These are phyloP conservation scores for Xiphophorus birchmanni DNA, from an alignment of 2,797 vertebrate species.

Conservation along the genomic window DNA sequence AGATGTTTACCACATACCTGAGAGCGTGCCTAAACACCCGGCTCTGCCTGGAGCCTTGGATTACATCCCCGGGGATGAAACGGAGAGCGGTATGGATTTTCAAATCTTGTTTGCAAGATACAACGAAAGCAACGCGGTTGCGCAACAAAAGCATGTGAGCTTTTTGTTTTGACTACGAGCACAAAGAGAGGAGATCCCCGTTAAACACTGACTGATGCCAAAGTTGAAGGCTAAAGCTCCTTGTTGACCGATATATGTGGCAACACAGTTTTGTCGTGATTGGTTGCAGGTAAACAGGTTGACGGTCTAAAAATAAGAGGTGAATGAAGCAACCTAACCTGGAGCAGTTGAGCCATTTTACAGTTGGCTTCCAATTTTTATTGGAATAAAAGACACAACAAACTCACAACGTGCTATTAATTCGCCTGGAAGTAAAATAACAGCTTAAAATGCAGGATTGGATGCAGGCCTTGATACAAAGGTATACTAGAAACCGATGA, in stretches of 20 bases:
- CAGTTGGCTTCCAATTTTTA: background rate
- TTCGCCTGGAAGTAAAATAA: constrained; percentile 1
- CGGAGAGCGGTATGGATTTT: constrained; percentile 4
- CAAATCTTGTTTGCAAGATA: constrained; percentile 17
- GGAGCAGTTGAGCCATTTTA: background rate
- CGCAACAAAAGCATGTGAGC: constrained; percentile 18
- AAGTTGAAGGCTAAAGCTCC: constrained; percentile 22
- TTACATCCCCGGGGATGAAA: constrained; percentile 25
- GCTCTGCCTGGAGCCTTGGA: constrained; percentile 8
- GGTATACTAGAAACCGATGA: background rate
- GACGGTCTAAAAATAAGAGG: background rate
- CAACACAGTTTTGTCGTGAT: background rate
- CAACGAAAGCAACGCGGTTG: constrained; percentile 19
- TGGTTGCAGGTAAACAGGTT: background rate
- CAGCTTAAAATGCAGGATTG: background rate
- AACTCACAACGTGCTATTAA: background rate
- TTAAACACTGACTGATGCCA: constrained; percentile 17
- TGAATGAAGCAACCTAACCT: constrained; percentile 4
- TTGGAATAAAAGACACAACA: background rate
- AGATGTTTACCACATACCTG: constrained; percentile 35
- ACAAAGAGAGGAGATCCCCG: constrained; percentile 26
- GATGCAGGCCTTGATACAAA: constrained; percentile 34
- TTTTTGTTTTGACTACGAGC: constrained; percentile 35
- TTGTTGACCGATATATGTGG: background rate
- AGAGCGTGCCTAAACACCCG: constrained; percentile 16